Evolutionary conservation across 2,888 invertebrate genomes (phyloP).

Genomic region (Cheilosia pagana): DNA sequence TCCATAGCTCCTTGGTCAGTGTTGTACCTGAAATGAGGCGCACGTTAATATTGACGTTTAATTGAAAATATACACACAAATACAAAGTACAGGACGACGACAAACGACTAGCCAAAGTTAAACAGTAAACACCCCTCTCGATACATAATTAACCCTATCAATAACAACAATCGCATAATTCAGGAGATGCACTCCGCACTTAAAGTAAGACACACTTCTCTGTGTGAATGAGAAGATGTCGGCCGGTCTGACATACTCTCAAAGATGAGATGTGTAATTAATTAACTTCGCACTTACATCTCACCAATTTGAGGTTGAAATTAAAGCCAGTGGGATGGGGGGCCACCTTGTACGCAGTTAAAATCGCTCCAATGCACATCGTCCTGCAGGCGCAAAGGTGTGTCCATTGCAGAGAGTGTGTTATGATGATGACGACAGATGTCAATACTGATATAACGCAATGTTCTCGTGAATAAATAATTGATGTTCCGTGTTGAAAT

Average conservation of each 20-base stretch:
- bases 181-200: no score
- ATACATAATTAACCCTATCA: neutral
- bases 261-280: slow-evolving; percentile 3
- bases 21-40: slow-evolving; percentile 81
- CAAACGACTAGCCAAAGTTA: neutral
- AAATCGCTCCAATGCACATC: neutral
- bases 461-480: slow-evolving; percentile 47
- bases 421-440: slow-evolving; percentile 19
- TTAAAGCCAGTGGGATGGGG: neutral
- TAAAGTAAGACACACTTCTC: neutral
- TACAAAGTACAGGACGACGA: neutral
- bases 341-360: neutral
- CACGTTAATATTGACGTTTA: neutral
- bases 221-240: neutral
- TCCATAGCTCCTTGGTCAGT: slow-evolving; percentile 86
- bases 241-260: neutral
- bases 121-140: neutral
- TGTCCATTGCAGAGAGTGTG: neutral
- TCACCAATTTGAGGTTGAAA: neutral
- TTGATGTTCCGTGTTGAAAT: slow-evolving; percentile 34
- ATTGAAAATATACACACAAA: neutral
- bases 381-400: neutral
- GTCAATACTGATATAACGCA: slow-evolving; percentile 13
- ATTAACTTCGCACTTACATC: neutral
- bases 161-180: no score